Evolutionary conservation across 2,797 vertebrate genomes (phyloP).

Genomic region (Ibycter americanus): DNA sequence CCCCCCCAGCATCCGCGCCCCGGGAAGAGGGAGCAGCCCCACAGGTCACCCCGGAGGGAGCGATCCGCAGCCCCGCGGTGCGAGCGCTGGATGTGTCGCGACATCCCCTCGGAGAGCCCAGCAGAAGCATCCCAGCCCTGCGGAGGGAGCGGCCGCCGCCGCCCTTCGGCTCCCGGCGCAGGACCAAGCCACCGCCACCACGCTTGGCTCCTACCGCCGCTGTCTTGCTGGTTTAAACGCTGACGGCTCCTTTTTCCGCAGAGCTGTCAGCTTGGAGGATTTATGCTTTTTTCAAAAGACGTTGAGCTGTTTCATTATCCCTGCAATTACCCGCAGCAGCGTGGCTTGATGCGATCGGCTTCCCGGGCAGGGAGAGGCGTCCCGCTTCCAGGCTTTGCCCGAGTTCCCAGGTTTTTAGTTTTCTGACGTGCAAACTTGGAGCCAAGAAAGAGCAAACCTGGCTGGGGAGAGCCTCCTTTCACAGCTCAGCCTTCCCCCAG

Average conservation of each 20-base stretch:
- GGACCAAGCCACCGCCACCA: accelerated
- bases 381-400: not conserved
- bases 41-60: not conserved
- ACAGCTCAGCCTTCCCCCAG: not conserved
- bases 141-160: not conserved
- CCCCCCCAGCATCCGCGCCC: accelerated
- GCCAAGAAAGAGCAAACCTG: accelerated
- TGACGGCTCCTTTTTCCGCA: not conserved
- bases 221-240: accelerated
- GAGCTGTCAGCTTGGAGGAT: not conserved
- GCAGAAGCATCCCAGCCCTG: not conserved
- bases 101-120: not conserved
- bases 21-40: not conserved
- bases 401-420: accelerated
- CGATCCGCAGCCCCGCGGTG: not conserved
- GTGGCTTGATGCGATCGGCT: accelerated
- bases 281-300: not conserved
- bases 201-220: accelerated
- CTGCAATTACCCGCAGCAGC: not conserved
- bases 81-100: accelerated
- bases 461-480: not conserved
- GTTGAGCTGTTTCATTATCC: accelerated
- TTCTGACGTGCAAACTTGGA: accelerated
- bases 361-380: not conserved
- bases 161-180: not conserved